phyloP scores from a whole-genome alignment of 92 coral and sea anemone genomes.

The Epizoanthus stellaris region DNA sequence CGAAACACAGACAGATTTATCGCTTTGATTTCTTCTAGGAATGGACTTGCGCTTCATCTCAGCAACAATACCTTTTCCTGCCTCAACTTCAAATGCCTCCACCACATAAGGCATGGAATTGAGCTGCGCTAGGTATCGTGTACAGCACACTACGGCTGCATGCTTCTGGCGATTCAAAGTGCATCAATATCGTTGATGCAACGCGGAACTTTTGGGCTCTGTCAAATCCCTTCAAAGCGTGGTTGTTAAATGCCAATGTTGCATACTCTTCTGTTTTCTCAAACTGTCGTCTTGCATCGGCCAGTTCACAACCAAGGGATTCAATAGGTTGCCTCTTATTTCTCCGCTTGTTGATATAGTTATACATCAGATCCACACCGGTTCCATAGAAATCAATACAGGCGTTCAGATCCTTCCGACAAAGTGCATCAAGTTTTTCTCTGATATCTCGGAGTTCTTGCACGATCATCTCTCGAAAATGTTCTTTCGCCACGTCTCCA shows the following conservation, averaged over 20 bases:
- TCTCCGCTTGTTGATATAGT: conserved; percentile 4
- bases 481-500: not conserved
- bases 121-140: not conserved
- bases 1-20: not conserved
- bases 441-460: not conserved
- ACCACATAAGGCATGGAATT: not conserved
- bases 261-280: conserved; percentile 8
- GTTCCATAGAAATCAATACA: not conserved
- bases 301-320: not conserved
- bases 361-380: not conserved
- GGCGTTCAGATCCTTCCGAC: not conserved
- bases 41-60: not conserved
- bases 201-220: conserved; percentile 14
- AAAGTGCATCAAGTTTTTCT: not conserved
- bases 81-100: not conserved
- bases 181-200: conserved; percentile 8
- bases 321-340: not conserved
- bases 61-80: not conserved
- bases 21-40: not conserved
- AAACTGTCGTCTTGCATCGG: not conserved
- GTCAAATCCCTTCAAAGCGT: not conserved
- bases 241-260: conserved; percentile 14
- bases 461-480: not conserved
- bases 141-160: not conserved
- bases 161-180: conserved; percentile 2